These are phyloP conservation scores for Mantis religiosa DNA, from an alignment of 2,888 invertebrate genomes.

Conservation along the genomic window DNA sequence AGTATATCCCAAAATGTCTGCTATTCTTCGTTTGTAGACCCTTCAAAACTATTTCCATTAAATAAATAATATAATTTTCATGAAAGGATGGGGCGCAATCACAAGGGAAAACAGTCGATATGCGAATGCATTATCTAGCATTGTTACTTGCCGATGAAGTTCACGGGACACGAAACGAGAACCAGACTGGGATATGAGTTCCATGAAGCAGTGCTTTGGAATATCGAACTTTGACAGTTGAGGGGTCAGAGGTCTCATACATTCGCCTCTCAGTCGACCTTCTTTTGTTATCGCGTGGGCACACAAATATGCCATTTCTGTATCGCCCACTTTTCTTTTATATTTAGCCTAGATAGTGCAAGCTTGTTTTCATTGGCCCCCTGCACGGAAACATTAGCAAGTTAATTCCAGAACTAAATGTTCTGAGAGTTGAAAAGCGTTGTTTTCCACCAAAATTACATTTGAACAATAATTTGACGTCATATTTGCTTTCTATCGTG, in stretches of 20 bases:
- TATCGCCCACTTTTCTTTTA: background rate
- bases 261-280: background rate
- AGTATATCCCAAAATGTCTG: no score
- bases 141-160: background rate
- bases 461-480: no score
- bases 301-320: background rate
- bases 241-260: background rate
- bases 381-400: no score
- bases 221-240: background rate
- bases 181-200: background rate
- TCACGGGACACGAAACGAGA: background rate
- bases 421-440: no score
- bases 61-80: no score
- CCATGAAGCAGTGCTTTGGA: background rate
- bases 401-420: no score
- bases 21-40: no score
- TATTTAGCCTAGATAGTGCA: background rate
- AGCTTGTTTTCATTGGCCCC: no score
- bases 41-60: no score
- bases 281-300: background rate
- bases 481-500: no score
- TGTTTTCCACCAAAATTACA: no score
- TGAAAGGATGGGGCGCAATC: background rate
- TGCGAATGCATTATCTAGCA: background rate
- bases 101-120: background rate